These are phyloP conservation scores for Marmota flaviventris DNA, from an alignment of 2,113 vertebrate species.

Conservation along the genomic window DNA sequence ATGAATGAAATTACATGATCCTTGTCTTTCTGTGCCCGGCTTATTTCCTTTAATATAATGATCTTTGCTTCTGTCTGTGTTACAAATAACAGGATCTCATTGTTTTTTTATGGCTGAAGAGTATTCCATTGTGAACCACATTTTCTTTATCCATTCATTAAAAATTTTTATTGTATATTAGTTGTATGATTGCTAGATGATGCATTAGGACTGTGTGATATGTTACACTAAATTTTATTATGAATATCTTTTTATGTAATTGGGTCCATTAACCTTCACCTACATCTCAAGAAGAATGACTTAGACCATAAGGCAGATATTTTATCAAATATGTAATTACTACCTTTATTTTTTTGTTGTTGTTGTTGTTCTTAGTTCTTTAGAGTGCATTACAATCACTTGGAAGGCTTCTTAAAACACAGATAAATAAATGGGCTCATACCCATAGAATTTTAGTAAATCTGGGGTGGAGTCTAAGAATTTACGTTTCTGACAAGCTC, in stretches of 20 bases:
- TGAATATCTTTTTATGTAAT: background rate
- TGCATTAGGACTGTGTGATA: background rate
- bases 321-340: slow-evolving; percentile 25
- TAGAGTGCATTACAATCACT: background rate
- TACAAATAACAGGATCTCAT: background rate
- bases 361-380: background rate
- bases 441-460: background rate
- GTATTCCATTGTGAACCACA: background rate
- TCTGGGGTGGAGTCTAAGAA: background rate
- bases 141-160: background rate
- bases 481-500: background rate
- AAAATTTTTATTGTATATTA: background rate
- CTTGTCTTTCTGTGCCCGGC: background rate
- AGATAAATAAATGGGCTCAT: background rate
- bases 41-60: background rate
- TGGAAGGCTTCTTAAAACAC: background rate
- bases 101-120: background rate
- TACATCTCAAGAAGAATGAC: slow-evolving; percentile 8
- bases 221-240: slow-evolving; percentile 7
- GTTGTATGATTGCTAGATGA: background rate
- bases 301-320: slow-evolving; percentile 12
- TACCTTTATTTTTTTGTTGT: background rate
- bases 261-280: slow-evolving; percentile 25
- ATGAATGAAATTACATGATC: no score
- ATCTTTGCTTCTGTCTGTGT: background rate